These are phyloP conservation scores for Chrosomus eos DNA, from an alignment of 2,797 vertebrate genomes.

Conservation along the genomic window DNA sequence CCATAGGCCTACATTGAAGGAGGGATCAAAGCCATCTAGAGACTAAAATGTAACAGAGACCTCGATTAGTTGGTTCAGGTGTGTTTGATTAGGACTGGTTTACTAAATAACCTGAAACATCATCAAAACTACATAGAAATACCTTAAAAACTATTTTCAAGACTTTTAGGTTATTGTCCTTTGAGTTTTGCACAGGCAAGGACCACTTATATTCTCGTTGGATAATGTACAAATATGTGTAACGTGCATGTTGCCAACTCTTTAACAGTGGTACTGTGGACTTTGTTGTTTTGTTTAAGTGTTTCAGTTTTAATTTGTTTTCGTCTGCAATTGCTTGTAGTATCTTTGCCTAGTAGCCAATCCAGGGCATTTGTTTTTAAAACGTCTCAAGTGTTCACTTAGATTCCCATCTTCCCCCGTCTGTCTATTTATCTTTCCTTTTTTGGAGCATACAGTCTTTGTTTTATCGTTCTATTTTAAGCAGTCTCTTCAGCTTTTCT, in stretches of 20 bases:
- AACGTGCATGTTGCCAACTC: background rate
- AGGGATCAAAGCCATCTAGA: background rate
- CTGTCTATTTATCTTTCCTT: slow-evolving; percentile 53
- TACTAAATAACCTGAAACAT: background rate
- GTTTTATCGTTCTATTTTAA: slow-evolving; percentile 45
- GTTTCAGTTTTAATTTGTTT: slow-evolving; percentile 3
- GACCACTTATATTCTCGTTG: background rate
- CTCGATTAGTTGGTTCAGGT: background rate
- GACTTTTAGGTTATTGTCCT: background rate
- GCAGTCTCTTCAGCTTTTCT: slow-evolving; percentile 18
- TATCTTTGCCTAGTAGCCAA: background rate
- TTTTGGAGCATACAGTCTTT: slow-evolving; percentile 41
- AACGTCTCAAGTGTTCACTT: slow-evolving; percentile 7
- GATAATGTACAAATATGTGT: background rate
- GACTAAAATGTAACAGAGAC: background rate
- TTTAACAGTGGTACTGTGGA: background rate
- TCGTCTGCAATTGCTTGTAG: background rate
- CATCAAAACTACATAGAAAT: background rate
- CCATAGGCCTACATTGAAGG: too few relatives aligned
- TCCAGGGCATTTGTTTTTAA: slow-evolving; percentile 30
- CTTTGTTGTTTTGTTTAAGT: background rate
- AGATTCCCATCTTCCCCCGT: slow-evolving; percentile 5
- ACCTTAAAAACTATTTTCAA: background rate
- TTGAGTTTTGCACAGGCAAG: background rate
- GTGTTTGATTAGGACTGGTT: background rate